Evolutionary conservation across 2,113 vertebrate genomes (phyloP).

Genomic region (Oxyura jamaicensis): DNA sequence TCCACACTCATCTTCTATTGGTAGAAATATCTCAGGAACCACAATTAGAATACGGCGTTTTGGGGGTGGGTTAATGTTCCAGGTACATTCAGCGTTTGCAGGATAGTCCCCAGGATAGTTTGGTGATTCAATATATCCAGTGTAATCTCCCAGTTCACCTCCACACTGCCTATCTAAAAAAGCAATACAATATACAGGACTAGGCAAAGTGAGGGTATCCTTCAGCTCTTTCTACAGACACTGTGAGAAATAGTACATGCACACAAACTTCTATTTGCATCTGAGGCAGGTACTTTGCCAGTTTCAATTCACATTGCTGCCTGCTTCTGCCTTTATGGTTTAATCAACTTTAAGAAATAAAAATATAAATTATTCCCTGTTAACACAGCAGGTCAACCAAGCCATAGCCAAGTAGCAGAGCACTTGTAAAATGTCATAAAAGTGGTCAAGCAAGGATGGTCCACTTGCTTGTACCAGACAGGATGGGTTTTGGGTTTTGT

Average conservation of each 20-base stretch:
- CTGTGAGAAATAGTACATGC: not conserved
- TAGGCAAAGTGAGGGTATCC: not conserved
- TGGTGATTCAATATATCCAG: conserved; percentile 95
- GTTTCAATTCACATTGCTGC: not conserved
- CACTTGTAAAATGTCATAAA: not conserved
- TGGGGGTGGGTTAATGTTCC: conserved; percentile 93
- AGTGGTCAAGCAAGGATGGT: not conserved
- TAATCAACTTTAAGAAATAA: not conserved
- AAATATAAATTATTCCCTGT: not conserved
- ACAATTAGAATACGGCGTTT: conserved; percentile 96
- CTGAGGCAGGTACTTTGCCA: not conserved
- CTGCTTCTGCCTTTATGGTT: not conserved
- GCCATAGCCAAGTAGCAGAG: not conserved
- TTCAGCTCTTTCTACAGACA: not conserved
- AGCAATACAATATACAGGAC: not conserved
- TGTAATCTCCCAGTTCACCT: conserved; percentile 94
- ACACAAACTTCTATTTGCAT: not conserved
- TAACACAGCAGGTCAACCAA: not conserved
- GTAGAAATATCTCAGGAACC: conserved; percentile 96
- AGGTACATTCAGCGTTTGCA: conserved; percentile 93
- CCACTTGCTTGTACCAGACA: not conserved
- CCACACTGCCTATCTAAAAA: conserved; percentile 91
- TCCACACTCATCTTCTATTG: conserved; percentile 96
- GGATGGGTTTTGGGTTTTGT: not conserved
- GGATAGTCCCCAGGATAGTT: conserved; percentile 98